Conservation (phyloP, 1,140 invertebrate species). For the Drosophila parabipectinata region DNA sequence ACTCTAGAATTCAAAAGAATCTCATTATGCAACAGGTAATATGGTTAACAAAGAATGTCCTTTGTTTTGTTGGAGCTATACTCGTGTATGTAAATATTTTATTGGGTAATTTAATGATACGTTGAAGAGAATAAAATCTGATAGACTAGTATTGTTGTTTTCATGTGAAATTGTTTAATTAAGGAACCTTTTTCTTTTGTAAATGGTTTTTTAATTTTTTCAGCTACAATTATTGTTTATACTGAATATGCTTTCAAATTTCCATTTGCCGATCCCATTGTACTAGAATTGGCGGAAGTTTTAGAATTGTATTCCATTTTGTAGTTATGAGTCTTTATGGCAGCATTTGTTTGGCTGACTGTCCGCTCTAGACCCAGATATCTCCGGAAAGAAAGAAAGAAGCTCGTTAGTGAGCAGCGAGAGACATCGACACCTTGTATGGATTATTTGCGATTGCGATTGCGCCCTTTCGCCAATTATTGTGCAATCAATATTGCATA, state of each 20-base stretch:
- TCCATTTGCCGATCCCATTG: conserved; percentile 15
- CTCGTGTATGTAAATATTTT: background rate
- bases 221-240: no score
- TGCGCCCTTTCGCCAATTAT: conserved; percentile 79
- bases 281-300: conserved; percentile 52
- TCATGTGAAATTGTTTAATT: background rate
- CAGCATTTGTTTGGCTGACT: conserved; percentile 70
- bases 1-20: conserved; percentile 11
- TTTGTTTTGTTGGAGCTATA: conserved; percentile 6
- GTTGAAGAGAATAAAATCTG: background rate
- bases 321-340: conserved; percentile 73
- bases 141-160: background rate
- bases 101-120: background rate
- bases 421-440: conserved; percentile 75
- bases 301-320: conserved; percentile 50
- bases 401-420: conserved; percentile 70
- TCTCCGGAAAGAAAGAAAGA: conserved; percentile 42
- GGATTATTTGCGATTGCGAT: conserved; percentile 62
- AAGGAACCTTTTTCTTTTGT: background rate
- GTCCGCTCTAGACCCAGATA: conserved; percentile 56
- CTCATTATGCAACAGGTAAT: conserved; percentile 24
- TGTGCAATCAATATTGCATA: conserved; percentile 82
- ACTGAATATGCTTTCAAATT: background rate
- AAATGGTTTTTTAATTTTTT: background rate
- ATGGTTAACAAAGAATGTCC: conserved; percentile 19